A percentile compares a stretch with the other conserved stretches of the same genome.
These are phyloP conservation scores for Drosophila mayaguana DNA, from an alignment of 2,888 invertebrate species.

Conservation along the genomic window DNA sequence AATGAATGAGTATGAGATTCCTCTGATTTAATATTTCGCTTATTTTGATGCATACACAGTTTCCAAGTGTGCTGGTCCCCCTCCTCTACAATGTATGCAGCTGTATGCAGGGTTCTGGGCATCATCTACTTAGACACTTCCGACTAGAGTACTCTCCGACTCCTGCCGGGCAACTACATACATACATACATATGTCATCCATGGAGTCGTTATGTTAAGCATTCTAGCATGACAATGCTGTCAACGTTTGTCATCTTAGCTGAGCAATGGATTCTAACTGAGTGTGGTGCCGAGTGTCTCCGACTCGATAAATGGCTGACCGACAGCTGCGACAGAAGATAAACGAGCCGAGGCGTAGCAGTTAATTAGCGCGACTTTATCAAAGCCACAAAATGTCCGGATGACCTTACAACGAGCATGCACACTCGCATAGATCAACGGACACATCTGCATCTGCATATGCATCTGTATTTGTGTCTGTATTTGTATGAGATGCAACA, in stretches of 20 bases:
- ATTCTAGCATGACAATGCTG: conserved; percentile 36
- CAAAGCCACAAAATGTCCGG: conserved; percentile 39
- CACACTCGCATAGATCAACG: conserved; percentile 4
- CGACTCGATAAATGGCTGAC: conserved; percentile 47
- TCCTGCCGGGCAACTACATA: too few species aligned
- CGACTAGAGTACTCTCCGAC: not conserved
- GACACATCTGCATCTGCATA: not conserved
- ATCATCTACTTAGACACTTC: not conserved
- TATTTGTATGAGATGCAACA: conserved; percentile 47
- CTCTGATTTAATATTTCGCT: too few species aligned
- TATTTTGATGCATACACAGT: too few species aligned
- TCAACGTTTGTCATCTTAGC: conserved; percentile 56
- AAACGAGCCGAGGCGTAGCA: conserved; percentile 63
- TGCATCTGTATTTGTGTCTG: conserved; percentile 17
- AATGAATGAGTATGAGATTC: too few species aligned
- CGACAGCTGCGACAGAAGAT: conserved; percentile 58
- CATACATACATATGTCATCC: not conserved
- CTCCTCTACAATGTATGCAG: too few species aligned
- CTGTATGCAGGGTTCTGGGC: not conserved
- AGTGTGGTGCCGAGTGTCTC: conserved; percentile 20
- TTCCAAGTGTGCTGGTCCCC: too few species aligned
- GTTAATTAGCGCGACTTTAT: conserved; percentile 76
- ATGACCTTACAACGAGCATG: conserved; percentile 14
- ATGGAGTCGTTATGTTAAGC: not conserved
- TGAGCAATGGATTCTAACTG: conserved; percentile 33